A percentile compares a stretch with the other conserved stretches of the same genome.
phyloP scores from a whole-genome alignment of 2,888 invertebrate species.

The Encarsia formosa region DNA sequence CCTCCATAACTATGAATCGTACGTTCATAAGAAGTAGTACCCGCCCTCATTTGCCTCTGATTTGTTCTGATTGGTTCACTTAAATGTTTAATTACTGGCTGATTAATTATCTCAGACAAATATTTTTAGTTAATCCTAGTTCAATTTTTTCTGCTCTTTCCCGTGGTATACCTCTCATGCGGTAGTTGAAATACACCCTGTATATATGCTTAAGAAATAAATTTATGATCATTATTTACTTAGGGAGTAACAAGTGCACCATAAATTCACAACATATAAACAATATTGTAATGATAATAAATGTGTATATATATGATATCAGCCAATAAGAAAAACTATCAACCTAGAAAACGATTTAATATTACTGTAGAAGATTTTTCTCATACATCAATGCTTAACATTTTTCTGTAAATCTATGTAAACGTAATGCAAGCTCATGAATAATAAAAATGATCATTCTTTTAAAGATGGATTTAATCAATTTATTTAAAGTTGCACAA shows the following conservation, averaged over 20 bases:
- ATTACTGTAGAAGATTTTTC: conserved; percentile 29
- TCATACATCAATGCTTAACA: conserved; percentile 42
- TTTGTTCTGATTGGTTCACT: too few species aligned
- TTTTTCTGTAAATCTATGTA: conserved; percentile 49
- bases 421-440: conserved; percentile 44
- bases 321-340: conserved; percentile 29
- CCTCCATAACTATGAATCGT: too few species aligned
- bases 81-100: too few species aligned
- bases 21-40: too few species aligned
- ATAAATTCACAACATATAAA: conserved; percentile 31
- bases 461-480: conserved; percentile 9
- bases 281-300: conserved; percentile 42
- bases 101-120: too few species aligned
- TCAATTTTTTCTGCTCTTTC: too few species aligned
- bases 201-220: conserved; percentile 20
- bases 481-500: too few species aligned
- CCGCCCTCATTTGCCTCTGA: too few species aligned
- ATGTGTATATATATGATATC: conserved; percentile 44
- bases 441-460: conserved; percentile 39
- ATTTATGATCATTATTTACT: conserved; percentile 27
- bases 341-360: conserved; percentile 35
- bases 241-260: conserved; percentile 29
- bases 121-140: too few species aligned
- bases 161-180: too few species aligned
- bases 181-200: not conserved